These are phyloP conservation scores for Ictidomys tridecemlineatus DNA, from an alignment of 2,113 vertebrate genomes.

Conservation along the genomic window DNA sequence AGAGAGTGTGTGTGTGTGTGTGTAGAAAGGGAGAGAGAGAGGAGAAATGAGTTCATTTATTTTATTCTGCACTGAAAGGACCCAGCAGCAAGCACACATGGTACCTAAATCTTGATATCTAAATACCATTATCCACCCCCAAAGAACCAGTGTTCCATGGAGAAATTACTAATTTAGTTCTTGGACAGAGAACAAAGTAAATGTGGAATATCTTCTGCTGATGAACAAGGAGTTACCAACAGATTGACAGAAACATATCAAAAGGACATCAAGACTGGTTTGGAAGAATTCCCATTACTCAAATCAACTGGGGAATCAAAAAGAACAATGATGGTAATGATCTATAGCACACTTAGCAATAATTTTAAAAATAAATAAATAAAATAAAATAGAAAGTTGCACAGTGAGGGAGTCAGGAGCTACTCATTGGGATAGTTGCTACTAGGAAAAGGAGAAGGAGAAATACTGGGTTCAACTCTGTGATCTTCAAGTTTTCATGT, in stretches of 20 bases:
- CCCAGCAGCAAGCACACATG: background rate
- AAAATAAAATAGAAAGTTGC: background rate
- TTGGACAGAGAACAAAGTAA: background rate
- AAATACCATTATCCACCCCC: background rate
- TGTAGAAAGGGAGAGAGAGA: background rate
- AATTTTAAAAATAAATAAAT: background rate
- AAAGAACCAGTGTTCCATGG: background rate
- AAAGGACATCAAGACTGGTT: background rate
- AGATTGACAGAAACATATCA: background rate
- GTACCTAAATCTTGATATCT: conserved; percentile 30
- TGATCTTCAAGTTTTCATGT: background rate
- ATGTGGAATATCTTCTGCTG: background rate
- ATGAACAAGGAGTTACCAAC: background rate
- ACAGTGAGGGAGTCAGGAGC: too few relatives aligned
- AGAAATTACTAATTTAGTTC: background rate
- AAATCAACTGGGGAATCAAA: background rate
- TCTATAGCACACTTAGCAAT: background rate
- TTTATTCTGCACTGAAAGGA: conserved; percentile 9
- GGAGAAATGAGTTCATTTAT: background rate
- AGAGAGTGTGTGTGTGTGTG: too few relatives aligned
- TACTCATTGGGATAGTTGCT: background rate
- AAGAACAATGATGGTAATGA: background rate
- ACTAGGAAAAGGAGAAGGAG: background rate
- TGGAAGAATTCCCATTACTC: background rate
- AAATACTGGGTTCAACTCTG: background rate